Percentiles rank a stretch among this genome's conserved stretches.
Evolutionary conservation across 2,888 invertebrate genomes (phyloP).

Genomic region (Netelia inedita): DNA sequence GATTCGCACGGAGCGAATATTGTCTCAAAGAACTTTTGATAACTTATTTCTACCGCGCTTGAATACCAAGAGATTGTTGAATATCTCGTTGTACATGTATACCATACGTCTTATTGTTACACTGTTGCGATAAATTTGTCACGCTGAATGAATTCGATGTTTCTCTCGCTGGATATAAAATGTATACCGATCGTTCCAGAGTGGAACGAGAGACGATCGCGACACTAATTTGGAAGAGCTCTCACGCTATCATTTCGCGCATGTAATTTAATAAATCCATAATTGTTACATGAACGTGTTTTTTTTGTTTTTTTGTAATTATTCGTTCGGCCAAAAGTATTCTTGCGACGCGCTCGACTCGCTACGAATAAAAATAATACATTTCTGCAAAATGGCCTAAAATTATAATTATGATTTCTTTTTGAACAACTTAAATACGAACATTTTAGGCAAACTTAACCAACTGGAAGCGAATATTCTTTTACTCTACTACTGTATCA

Average conservation of each 20-base stretch:
- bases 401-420: too few relatives aligned
- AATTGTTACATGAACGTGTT: constrained; percentile 65
- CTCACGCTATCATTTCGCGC: constrained; percentile 66
- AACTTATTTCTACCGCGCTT: constrained; percentile 56
- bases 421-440: too few relatives aligned
- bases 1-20: neutral
- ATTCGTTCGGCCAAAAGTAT: neutral
- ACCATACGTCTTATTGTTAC: constrained; percentile 29
- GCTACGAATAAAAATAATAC: too few relatives aligned
- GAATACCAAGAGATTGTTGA: constrained; percentile 23
- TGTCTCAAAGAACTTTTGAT: constrained; percentile 34
- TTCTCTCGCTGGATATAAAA: neutral
- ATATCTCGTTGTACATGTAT: constrained; percentile 41
- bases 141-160: constrained; percentile 43
- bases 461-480: too few relatives aligned
- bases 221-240: constrained; percentile 27
- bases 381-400: too few relatives aligned
- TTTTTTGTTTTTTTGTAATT: constrained; percentile 21
- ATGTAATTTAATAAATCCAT: constrained; percentile 72
- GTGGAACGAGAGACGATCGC: constrained; percentile 4
- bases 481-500: too few relatives aligned
- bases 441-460: too few relatives aligned
- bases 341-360: too few relatives aligned
- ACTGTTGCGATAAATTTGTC: constrained; percentile 16
- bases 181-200: neutral